These are phyloP conservation scores for Alethe diademata DNA, from an alignment of 2,113 vertebrate genomes.

Conservation along the genomic window DNA sequence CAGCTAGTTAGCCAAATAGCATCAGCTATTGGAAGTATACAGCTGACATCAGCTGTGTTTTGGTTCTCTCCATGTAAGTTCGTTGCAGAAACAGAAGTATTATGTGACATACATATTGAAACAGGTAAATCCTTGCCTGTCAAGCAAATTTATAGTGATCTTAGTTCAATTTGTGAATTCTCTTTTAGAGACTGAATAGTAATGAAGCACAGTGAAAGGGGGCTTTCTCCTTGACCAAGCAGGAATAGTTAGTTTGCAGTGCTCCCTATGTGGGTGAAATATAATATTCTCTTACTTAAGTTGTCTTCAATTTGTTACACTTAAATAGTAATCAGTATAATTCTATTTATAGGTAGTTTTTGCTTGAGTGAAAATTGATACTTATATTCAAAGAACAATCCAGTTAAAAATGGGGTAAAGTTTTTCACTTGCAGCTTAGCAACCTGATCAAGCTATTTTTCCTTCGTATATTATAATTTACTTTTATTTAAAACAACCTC, in stretches of 20 bases:
- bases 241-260: neutral
- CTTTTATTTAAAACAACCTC: neutral
- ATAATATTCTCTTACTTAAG: neutral
- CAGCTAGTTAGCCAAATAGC: neutral
- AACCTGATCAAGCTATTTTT: neutral
- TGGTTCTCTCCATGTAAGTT: neutral
- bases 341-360: neutral
- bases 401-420: neutral
- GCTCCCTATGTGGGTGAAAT: neutral
- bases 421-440: neutral
- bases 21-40: neutral
- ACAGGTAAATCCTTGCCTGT: neutral
- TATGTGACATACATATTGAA: neutral
- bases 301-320: neutral
- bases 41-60: neutral
- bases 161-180: neutral
- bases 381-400: neutral
- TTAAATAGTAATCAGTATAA: neutral
- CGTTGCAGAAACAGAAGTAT: neutral
- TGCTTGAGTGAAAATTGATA: neutral
- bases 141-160: neutral
- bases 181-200: neutral
- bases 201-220: neutral
- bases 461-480: neutral
- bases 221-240: neutral